These are phyloP conservation scores for Cinclus cinclus DNA, from an alignment of 2,113 vertebrate species.

Conservation along the genomic window DNA sequence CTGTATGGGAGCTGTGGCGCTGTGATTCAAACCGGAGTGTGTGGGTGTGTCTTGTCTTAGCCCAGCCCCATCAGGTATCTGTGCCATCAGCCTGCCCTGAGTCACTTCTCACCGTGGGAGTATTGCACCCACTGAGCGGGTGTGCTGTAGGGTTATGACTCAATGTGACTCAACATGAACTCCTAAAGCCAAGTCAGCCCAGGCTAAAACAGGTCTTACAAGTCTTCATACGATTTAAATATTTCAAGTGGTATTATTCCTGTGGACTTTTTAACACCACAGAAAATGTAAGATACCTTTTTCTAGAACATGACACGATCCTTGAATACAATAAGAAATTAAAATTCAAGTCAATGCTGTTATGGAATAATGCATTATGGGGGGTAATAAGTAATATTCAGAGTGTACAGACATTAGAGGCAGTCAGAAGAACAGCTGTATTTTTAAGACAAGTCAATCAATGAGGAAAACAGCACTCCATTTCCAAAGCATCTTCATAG, in stretches of 20 bases:
- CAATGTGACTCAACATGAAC: background rate
- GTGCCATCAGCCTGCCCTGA: background rate
- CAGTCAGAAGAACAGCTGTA: background rate
- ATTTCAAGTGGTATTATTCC: background rate
- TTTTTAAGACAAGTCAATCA: background rate
- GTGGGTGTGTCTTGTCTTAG: background rate
- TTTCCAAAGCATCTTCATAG: background rate
- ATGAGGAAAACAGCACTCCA: background rate
- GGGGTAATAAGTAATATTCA: background rate
- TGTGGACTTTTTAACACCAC: background rate
- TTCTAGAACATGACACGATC: background rate
- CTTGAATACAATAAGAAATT: background rate
- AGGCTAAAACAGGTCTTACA: background rate
- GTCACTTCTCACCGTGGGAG: background rate
- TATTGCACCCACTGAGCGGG: rapidly evolving
- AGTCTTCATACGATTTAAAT: background rate
- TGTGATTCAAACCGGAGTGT: background rate
- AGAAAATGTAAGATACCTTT: background rate
- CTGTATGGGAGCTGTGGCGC: background rate
- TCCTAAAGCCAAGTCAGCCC: background rate
- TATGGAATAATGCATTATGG: background rate
- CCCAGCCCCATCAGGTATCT: background rate
- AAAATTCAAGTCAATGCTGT: background rate
- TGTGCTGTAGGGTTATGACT: background rate
- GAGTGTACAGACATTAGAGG: background rate